Percentiles rank a stretch among this genome's conserved stretches.
phyloP scores from a whole-genome alignment of 53 echinoderm and acorn worm genomes.

The Echinometra lucunter region DNA sequence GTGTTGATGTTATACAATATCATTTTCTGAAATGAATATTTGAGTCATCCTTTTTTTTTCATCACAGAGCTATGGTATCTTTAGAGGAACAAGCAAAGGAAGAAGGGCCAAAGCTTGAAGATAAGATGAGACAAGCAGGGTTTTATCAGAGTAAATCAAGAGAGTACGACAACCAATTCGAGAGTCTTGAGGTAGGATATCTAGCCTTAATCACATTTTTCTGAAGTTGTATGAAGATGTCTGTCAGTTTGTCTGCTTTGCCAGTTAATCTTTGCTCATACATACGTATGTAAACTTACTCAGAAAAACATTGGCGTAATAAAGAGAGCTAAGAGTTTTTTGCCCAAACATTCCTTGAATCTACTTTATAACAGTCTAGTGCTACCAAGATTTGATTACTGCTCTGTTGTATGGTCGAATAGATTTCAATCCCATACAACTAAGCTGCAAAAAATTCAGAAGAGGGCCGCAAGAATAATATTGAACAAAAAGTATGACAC shows the following conservation, averaged over 20 bases:
- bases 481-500: too few relatives aligned
- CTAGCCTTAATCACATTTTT: neutral
- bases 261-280: too few relatives aligned
- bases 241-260: neutral
- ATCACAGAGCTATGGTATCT: slow-evolving; percentile 77
- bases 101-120: slow-evolving; percentile 85
- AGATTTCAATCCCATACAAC: too few relatives aligned
- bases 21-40: neutral
- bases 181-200: slow-evolving; percentile 79
- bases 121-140: slow-evolving; percentile 83
- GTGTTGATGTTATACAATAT: neutral
- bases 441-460: too few relatives aligned
- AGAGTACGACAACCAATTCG: slow-evolving; percentile 81
- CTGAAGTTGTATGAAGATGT: neutral
- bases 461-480: too few relatives aligned
- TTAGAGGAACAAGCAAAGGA: slow-evolving; percentile 86
- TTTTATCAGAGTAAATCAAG: slow-evolving; percentile 86
- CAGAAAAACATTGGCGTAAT: too few relatives aligned
- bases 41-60: neutral
- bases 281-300: too few relatives aligned
- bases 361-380: too few relatives aligned
- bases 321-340: too few relatives aligned
- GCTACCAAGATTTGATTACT: too few relatives aligned
- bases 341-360: too few relatives aligned
- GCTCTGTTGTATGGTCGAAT: too few relatives aligned